Evolutionary conservation across 2,113 vertebrate species (phyloP), one percentile per base, ranked within the genome.

Genomic region (Sander vitreus): DNA sequence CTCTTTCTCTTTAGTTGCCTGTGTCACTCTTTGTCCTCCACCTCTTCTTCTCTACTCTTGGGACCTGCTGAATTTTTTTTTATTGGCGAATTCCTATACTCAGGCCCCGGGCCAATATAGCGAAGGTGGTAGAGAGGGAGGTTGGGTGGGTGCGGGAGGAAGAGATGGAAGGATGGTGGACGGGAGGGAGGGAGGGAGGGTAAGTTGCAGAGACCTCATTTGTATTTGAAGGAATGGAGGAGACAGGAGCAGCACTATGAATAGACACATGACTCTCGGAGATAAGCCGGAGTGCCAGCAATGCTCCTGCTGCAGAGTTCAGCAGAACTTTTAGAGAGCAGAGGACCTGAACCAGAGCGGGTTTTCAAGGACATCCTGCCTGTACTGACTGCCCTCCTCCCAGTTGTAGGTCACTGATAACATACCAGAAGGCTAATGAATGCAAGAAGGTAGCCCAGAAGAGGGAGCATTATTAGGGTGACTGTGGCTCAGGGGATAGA

Each of bases 201-300:
- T n/a, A n/a, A n/a, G n/a, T 36, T 51, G 60, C 62, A 86, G 65
- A 60, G 67, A 78, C 78, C 78, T 90, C 84, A 85, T 90, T 90
- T 85, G 84, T 85, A 76, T 86, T 83, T 82, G 81, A 84, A 86
- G 80, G 85, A 83, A 86, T 85, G 64, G 81, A 85, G 73, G 77
- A 77, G 67, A 85, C 80, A 70, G 63, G 64, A 65, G 75, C 54
- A 60, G 67, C 39, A 64, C 86, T 91, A 90, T 89, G 88, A 93
- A 93, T 93, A 88, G 87, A 83, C 70, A 4, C 63, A 6, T 43
- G 25, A 78, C 78, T 82, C 59, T 76, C 62, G 30, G 51, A 82
- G 78, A 91, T 84, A 76, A 90, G 69, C 53, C 68, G 16, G 25
- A 71, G 71, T 76, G 19, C 66, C 23, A 66, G 66, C 65, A 48